Evolutionary conservation across 1,140 invertebrate species (phyloP), one percentile per base, ranked within the genome.

Genomic region (Protaetia brevitarsis): DNA sequence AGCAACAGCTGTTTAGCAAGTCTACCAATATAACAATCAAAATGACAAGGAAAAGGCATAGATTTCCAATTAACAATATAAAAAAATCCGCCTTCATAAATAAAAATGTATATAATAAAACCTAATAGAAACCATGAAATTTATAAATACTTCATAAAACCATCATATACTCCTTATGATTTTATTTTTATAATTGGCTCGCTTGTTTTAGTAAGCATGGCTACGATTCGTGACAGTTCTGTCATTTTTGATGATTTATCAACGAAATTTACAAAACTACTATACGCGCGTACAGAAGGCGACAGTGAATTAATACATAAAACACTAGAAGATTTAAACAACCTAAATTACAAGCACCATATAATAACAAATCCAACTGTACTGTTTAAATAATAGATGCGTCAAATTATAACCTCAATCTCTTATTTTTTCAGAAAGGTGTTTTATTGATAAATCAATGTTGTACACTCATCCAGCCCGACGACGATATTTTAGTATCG

Each of bases 361-460:
- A 30, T 76, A 7, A 71, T 78, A 57, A 69, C 59, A 41, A 78
- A 79, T 71, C 67, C 73, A 61, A 76, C 78, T 51, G 81, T 82
- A 76, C 76, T 75, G 71, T 56, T 45, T 37, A 64, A 28, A 64
- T 69, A 69, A 69, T 65, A 67, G 28, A 34, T n/a, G n/a, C 26
- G 1, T 51, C 16, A 5, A 8, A 59, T 64, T 56, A 8, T 56
- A 27, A 45, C 36, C 36, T 51, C 27, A 58, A 19, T 36, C 45
- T 61, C 65, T 41, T 59, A 59, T 77, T 79, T 11, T 61, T n/a
- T n/a, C n/a, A 83, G 81, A 75, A 72, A 65, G 73, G 78, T 5
- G 71, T 79, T 21, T 67, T 82, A 16, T 61, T 84, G 13, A 69
- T 83, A 41, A 77, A 81, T 60, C 78, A 80, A 68, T 78, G 81